Percentiles rank a stretch among this genome's conserved stretches.
Conservation (phyloP, 1,140 invertebrate genomes). For the Diachasmimorpha longicaudata region DNA sequence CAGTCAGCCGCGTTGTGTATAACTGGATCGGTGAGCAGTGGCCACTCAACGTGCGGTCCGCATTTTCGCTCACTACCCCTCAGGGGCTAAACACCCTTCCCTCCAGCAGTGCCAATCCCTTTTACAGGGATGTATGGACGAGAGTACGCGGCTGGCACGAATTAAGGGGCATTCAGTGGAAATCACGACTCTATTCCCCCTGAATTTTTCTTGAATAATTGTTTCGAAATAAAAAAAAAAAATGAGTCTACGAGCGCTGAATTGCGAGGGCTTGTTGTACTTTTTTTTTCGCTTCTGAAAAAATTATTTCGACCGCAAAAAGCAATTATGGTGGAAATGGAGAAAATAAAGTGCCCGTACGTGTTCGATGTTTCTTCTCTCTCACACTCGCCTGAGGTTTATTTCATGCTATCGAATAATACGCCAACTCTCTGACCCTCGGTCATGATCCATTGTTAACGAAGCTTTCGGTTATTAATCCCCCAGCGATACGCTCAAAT, state of each 20-base stretch:
- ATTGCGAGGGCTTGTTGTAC: too few relatives aligned
- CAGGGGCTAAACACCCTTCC: conserved; percentile 12
- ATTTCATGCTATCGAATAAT: background rate
- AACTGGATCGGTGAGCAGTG: background rate
- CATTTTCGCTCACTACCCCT: background rate
- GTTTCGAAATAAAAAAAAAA: background rate
- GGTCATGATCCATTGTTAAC: conserved; percentile 7
- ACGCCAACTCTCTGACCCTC: background rate
- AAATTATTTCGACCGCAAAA: background rate
- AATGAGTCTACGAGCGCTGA: too few relatives aligned
- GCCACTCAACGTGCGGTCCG: conserved; percentile 7
- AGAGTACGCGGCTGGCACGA: background rate
- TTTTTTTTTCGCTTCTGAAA: background rate
- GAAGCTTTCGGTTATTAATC: conserved; percentile 6
- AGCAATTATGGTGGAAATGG: background rate
- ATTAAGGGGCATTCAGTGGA: conserved; percentile 20
- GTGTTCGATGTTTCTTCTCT: background rate
- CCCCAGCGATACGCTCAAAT: background rate
- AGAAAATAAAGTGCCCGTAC: conserved; percentile 1
- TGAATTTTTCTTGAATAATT: background rate
- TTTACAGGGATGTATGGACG: background rate
- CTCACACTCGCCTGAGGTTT: background rate
- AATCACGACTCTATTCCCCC: conserved; percentile 6
- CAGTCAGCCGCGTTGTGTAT: background rate
- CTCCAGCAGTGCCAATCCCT: background rate